phyloP scores from a whole-genome alignment of 2,797 vertebrate species.

The Lateolabrax maculatus region DNA sequence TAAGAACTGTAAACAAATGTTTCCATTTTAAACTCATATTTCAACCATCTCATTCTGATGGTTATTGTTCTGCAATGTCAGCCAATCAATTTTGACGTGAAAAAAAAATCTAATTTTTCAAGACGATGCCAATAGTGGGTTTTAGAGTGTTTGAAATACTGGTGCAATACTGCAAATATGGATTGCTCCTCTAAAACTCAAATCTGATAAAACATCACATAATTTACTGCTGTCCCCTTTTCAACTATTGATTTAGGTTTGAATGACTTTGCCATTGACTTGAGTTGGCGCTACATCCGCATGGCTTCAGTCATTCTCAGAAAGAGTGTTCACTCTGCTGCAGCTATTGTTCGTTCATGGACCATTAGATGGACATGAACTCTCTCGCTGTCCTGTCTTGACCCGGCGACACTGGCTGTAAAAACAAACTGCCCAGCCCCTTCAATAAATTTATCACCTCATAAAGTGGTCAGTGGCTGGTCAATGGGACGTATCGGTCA shows the following conservation, averaged over 20 bases:
- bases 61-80: not conserved
- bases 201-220: not conserved
- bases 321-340: slow-evolving; percentile 66
- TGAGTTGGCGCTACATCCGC: slow-evolving; percentile 14
- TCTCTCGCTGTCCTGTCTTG: slow-evolving; percentile 83
- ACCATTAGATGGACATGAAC: slow-evolving; percentile 89
- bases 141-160: slow-evolving; percentile 6
- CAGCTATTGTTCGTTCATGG: slow-evolving; percentile 82
- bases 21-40: not conserved
- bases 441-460: slow-evolving; percentile 87
- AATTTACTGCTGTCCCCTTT: slow-evolving; percentile 26
- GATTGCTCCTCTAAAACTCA: not conserved
- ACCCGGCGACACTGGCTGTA: slow-evolving; percentile 83
- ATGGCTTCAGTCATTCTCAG: slow-evolving; percentile 38
- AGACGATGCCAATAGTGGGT: not conserved
- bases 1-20: not conserved
- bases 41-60: not conserved
- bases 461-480: slow-evolving; percentile 82
- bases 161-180: not conserved
- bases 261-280: slow-evolving; percentile 10
- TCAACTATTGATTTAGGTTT: slow-evolving; percentile 26
- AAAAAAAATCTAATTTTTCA: not conserved
- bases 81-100: not conserved
- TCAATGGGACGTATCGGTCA: slow-evolving; percentile 75
- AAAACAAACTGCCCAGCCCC: slow-evolving; percentile 84